phyloP scores from a whole-genome alignment of 2,113 vertebrate species.

The Aplodontia rufa region DNA sequence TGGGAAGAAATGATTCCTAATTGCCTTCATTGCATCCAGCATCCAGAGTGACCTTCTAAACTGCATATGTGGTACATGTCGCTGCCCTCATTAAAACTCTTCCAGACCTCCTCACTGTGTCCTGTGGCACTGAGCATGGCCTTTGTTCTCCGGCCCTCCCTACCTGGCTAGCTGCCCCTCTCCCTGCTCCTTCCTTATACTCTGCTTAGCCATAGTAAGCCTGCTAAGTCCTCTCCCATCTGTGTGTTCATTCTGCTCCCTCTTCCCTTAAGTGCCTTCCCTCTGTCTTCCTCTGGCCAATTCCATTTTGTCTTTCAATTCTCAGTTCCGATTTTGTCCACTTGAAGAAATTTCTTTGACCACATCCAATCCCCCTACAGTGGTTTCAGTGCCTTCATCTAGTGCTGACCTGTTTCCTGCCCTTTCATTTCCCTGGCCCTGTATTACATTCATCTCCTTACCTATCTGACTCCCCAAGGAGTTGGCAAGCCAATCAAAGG shows the following conservation, averaged over 20 bases:
- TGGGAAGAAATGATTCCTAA: too few relatives aligned
- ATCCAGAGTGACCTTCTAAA: conserved; percentile 13
- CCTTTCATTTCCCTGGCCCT: neutral
- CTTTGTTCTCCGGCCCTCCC: neutral
- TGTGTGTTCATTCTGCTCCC: neutral
- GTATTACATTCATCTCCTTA: neutral
- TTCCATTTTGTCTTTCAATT: neutral
- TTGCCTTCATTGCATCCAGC: neutral
- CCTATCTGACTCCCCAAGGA: neutral
- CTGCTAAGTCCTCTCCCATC: neutral
- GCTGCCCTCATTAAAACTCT: neutral
- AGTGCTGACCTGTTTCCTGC: neutral
- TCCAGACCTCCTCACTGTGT: neutral
- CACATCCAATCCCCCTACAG: neutral
- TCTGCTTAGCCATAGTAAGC: neutral
- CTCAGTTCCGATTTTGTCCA: neutral
- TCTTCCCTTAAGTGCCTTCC: neutral
- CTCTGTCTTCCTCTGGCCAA: neutral
- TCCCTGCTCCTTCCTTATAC: neutral
- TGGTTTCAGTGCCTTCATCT: neutral
- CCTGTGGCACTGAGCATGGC: neutral
- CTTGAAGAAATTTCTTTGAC: neutral
- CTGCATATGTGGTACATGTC: neutral
- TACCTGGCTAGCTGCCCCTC: neutral
- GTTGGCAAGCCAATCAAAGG: neutral